A percentile compares a stretch with the other conserved stretches of the same genome.
These are phyloP conservation scores for Gymnarchus niloticus DNA, from an alignment of 2,113 vertebrate species.

Conservation along the genomic window DNA sequence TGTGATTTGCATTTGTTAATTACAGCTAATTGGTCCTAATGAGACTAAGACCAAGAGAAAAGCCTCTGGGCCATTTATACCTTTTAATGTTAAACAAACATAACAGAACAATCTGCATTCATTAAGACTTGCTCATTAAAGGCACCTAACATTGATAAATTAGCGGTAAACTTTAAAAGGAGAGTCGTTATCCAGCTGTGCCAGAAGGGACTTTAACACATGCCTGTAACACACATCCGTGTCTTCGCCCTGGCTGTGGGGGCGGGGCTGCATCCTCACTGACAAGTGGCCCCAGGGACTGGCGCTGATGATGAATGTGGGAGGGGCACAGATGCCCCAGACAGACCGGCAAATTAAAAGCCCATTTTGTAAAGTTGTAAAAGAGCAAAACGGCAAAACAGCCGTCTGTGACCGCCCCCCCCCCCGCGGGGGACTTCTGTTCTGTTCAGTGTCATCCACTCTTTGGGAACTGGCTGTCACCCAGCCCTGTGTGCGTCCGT, in stretches of 20 bases:
- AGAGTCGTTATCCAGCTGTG: neutral
- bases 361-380: constrained; percentile 73
- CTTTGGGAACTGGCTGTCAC: constrained; percentile 50
- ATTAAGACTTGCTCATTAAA: constrained; percentile 98
- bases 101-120: constrained; percentile 82
- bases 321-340: neutral
- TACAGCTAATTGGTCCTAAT: constrained; percentile 99
- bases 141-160: constrained; percentile 51
- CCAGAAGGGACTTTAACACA: neutral
- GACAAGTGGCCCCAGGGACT: too few relatives aligned
- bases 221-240: neutral
- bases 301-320: neutral
- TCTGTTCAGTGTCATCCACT: constrained; percentile 55
- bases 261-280: too few relatives aligned
- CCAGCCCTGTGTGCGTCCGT: constrained; percentile 53
- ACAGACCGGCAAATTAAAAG: constrained; percentile 64
- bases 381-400: constrained; percentile 57
- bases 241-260: too few relatives aligned
- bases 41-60: constrained; percentile 84
- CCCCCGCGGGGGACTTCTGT: neutral
- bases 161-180: neutral
- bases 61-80: constrained; percentile 91
- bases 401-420: constrained; percentile 31
- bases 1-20: constrained; percentile 99
- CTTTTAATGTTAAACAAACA: constrained; percentile 57